These are phyloP conservation scores for Coecobrya sp. DNA, from an alignment of 2,888 invertebrate genomes.

Conservation along the genomic window DNA sequence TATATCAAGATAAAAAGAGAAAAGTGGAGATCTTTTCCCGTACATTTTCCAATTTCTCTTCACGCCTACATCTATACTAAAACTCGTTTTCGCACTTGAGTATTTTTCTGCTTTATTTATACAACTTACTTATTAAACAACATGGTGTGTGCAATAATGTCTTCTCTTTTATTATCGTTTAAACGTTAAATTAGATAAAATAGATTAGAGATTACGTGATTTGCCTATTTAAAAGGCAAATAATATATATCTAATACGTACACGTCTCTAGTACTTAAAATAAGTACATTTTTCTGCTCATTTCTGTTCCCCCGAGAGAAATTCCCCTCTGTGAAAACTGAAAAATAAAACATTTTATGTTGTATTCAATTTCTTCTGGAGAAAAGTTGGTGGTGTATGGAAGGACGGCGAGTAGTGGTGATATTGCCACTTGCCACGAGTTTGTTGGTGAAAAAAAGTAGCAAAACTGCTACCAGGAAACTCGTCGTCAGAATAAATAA, in stretches of 20 bases:
- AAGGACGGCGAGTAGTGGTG: background rate
- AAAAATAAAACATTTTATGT: constrained; percentile 22
- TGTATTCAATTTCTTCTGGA: constrained; percentile 54
- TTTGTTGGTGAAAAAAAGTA: background rate
- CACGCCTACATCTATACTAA: background rate
- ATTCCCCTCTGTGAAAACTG: background rate
- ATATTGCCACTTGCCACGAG: background rate
- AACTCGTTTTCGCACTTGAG: background rate
- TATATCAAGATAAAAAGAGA: background rate
- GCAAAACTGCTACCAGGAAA: background rate
- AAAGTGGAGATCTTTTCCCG: background rate
- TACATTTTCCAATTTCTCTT: background rate
- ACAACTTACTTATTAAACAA: constrained; percentile 26
- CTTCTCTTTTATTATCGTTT: background rate
- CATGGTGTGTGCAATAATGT: constrained; percentile 35
- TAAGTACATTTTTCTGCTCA: constrained; percentile 5
- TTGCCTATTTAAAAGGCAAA: constrained; percentile 33
- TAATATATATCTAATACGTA: background rate
- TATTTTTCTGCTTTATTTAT: background rate
- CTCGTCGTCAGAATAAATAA: constrained; percentile 51
- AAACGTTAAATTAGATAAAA: constrained; percentile 59
- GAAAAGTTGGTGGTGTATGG: constrained; percentile 12
- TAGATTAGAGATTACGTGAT: constrained; percentile 62
- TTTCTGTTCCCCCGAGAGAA: background rate
- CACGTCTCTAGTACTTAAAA: background rate